A percentile compares a stretch with the other conserved stretches of the same genome.
Evolutionary conservation across 2,113 vertebrate species (phyloP).

Genomic region (Arenaria interpres): DNA sequence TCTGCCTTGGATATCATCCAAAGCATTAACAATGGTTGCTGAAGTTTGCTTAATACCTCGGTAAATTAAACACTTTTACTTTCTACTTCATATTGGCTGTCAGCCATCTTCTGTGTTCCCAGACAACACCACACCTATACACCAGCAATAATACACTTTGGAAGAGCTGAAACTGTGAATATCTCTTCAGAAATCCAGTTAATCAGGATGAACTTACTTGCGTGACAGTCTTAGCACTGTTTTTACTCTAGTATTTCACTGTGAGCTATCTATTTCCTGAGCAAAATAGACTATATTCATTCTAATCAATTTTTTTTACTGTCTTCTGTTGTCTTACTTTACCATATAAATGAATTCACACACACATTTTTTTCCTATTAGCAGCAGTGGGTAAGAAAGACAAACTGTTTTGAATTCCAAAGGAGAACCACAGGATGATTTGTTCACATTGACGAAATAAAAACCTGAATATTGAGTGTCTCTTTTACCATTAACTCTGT

Average conservation of each 20-base stretch:
- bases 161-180: neutral
- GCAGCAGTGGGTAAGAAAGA: neutral
- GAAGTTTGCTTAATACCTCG: conserved; percentile 33
- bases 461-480: neutral
- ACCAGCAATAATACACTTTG: neutral
- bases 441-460: neutral
- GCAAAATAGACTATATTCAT: neutral
- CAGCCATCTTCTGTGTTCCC: neutral
- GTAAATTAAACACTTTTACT: conserved; percentile 32
- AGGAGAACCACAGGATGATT: neutral
- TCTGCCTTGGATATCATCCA: neutral
- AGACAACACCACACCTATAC: neutral
- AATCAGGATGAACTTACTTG: neutral
- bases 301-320: neutral
- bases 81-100: conserved; percentile 10
- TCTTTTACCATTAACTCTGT: neutral
- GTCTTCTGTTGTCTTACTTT: neutral
- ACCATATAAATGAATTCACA: neutral
- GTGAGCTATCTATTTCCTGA: neutral
- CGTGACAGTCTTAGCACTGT: neutral
- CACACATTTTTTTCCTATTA: neutral
- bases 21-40: conserved; percentile 21
- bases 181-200: neutral
- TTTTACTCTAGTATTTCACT: neutral
- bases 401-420: neutral